These are phyloP conservation scores for Drosophila diplacantha DNA, from an alignment of 2,888 invertebrate species.

Conservation along the genomic window DNA sequence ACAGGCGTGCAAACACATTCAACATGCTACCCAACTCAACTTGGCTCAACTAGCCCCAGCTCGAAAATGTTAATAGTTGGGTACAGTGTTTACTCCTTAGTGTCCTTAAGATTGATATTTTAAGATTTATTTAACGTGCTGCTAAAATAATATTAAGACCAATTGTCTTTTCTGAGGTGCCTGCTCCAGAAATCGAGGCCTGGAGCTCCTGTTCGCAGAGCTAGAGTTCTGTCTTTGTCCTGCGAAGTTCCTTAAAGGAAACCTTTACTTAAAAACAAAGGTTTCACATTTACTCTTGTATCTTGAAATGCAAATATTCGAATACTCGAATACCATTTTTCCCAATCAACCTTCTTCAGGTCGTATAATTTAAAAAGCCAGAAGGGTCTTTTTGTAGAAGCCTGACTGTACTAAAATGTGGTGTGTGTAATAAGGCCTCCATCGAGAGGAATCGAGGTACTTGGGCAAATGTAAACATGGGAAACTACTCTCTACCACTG, in stretches of 20 bases:
- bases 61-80: constrained; percentile 36
- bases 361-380: too few relatives aligned
- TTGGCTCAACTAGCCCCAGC: constrained; percentile 24
- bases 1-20: constrained; percentile 55
- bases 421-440: constrained; percentile 47
- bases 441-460: constrained; percentile 27
- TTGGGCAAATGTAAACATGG: constrained; percentile 50
- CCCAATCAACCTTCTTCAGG: not conserved
- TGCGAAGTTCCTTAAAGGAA: not conserved
- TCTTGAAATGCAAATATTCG: too few relatives aligned
- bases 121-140: not conserved
- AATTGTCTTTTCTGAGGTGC: not conserved
- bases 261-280: not conserved
- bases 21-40: constrained; percentile 20
- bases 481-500: constrained; percentile 35
- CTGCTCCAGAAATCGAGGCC: not conserved
- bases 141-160: not conserved
- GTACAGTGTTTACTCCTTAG: constrained; percentile 11
- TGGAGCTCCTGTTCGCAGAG: too few relatives aligned
- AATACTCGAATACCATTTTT: not conserved
- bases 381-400: not conserved
- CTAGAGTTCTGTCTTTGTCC: not conserved
- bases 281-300: too few relatives aligned
- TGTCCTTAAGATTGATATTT: too few relatives aligned
- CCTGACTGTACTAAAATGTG: constrained; percentile 9